Evolutionary conservation across 1,140 invertebrate genomes (phyloP).

Genomic region (Hypsibius dujardini): DNA sequence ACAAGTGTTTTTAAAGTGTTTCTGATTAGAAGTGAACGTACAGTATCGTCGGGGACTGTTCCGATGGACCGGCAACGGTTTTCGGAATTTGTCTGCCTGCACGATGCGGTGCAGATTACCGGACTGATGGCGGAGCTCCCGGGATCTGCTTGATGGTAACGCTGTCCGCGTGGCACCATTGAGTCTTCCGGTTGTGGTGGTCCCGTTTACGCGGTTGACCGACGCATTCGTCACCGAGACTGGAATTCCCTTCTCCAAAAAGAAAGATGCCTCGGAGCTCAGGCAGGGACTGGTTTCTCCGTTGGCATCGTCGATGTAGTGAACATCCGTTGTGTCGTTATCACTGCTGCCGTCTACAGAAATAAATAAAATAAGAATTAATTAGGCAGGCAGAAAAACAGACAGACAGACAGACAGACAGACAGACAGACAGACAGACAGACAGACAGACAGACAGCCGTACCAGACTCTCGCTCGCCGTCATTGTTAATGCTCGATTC

Average conservation of each 20-base stretch:
- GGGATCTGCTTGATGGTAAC: too few species aligned
- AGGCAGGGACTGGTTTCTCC: conserved; percentile 11
- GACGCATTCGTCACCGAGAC: too few species aligned
- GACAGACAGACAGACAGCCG: background rate
- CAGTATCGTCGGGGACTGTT: too few species aligned
- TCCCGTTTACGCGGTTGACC: too few species aligned
- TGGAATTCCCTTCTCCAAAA: background rate
- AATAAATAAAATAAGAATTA: background rate
- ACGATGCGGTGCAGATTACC: too few species aligned
- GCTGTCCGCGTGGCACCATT: too few species aligned
- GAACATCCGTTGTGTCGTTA: background rate
- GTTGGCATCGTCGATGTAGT: conserved; percentile 4
- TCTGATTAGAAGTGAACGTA: too few species aligned
- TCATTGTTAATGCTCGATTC: conserved; percentile 4
- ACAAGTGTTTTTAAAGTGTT: too few species aligned
- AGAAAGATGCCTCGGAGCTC: conserved; percentile 16
- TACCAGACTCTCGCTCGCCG: background rate
- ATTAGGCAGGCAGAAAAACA: background rate
- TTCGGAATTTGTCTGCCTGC: too few species aligned
- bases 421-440: background rate
- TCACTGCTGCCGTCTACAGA: conserved; percentile 1
- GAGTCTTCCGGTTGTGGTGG: too few species aligned
- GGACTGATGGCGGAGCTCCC: too few species aligned
- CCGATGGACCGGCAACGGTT: too few species aligned
- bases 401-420: background rate